phyloP scores from a whole-genome alignment of 2,113 vertebrate genomes.

The Corythornis cristatus region DNA sequence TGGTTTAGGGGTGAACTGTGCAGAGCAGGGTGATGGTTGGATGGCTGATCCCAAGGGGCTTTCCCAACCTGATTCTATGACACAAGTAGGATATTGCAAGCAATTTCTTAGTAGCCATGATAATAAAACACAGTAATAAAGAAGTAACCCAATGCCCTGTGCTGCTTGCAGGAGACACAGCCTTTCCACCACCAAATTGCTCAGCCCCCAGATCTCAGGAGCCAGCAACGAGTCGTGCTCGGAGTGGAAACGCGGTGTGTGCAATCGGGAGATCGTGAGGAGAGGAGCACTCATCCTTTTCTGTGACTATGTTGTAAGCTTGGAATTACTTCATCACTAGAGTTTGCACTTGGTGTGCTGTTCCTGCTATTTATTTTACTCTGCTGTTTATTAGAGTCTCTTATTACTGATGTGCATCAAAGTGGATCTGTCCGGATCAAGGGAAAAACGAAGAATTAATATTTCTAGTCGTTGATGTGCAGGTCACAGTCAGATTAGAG shows the following conservation, averaged over 20 bases:
- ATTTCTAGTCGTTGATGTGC: not conserved
- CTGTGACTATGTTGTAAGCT: constrained; percentile 96
- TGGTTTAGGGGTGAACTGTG: too few relatives aligned
- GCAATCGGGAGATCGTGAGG: constrained; percentile 92
- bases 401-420: not conserved
- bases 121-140: not conserved
- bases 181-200: constrained; percentile 90
- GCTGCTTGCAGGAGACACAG: constrained; percentile 84
- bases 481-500: not conserved
- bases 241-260: constrained; percentile 82
- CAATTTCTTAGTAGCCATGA: not conserved
- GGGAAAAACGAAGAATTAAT: not conserved
- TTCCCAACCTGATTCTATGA: too few relatives aligned
- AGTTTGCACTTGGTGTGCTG: not conserved
- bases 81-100: not conserved
- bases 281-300: constrained; percentile 95
- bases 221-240: constrained; percentile 78
- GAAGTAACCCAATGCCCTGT: not conserved
- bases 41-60: too few relatives aligned
- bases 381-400: not conserved
- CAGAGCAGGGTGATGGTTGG: too few relatives aligned
- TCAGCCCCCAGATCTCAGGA: constrained; percentile 84
- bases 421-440: not conserved
- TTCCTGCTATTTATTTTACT: too few relatives aligned
- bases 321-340: not conserved